Conservation (phyloP, 2,113 vertebrate species). For the Theropithecus gelada region DNA sequence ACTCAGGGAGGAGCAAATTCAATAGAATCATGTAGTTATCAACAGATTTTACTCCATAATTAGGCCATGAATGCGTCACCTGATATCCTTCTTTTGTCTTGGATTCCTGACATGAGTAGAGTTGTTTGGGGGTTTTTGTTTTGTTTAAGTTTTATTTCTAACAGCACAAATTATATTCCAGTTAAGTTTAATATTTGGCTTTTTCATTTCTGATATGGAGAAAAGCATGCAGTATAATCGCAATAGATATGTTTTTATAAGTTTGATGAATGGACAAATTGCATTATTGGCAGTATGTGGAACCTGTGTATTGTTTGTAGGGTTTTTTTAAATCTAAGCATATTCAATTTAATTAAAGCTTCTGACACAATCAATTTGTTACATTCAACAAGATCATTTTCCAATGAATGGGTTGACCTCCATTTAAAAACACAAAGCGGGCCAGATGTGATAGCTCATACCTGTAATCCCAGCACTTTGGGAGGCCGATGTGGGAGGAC, state of each 20-base stretch:
- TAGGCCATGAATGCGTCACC: neutral
- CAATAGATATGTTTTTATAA: neutral
- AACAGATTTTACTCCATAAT: neutral
- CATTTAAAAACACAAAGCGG: neutral
- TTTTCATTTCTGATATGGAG: neutral
- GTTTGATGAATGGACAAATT: neutral
- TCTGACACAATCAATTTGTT: neutral
- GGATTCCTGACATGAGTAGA: neutral
- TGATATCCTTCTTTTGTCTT: neutral
- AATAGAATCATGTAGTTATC: neutral
- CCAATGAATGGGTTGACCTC: neutral
- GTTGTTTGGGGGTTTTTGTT: neutral
- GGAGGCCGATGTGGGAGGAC: too few species aligned
- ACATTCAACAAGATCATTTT: neutral
- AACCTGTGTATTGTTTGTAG: neutral
- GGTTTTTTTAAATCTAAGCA: neutral
- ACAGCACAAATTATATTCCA: neutral
- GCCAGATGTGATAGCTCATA: neutral
- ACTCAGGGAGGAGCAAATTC: neutral
- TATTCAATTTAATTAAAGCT: neutral
- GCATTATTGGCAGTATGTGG: neutral
- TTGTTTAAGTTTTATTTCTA: conserved; percentile 32
- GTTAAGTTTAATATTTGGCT: neutral
- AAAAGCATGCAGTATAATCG: neutral
- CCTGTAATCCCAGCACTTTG: too few species aligned